Conservation (phyloP, 2,797 vertebrate genomes). For the Eidolon dupreanum region DNA sequence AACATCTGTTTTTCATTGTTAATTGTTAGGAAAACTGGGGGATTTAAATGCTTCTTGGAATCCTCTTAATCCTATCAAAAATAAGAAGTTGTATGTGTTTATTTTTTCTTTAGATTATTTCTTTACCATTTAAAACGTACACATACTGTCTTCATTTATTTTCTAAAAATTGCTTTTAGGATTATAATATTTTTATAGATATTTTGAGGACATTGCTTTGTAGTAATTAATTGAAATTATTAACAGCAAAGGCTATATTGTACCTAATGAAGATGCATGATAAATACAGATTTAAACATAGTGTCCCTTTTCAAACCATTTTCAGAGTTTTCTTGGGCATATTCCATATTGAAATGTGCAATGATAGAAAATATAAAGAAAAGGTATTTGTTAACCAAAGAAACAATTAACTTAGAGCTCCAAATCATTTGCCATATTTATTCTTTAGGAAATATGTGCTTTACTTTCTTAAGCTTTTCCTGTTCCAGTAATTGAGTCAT, state of each 20-base stretch:
- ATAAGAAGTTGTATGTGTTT: slow-evolving; percentile 80
- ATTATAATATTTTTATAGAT: slow-evolving; percentile 71
- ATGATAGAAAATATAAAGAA: slow-evolving; percentile 57
- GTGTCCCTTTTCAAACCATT: slow-evolving; percentile 60
- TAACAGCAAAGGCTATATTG: slow-evolving; percentile 60
- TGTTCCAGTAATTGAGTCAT: slow-evolving; percentile 82
- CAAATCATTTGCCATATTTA: slow-evolving; percentile 62
- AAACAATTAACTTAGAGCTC: slow-evolving; percentile 58
- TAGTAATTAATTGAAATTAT: slow-evolving; percentile 73
- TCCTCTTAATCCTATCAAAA: slow-evolving; percentile 85
- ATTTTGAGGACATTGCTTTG: slow-evolving; percentile 54
- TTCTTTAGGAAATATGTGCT: slow-evolving; percentile 64
- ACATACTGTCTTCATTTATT: slow-evolving; percentile 70
- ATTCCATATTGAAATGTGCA: slow-evolving; percentile 56
- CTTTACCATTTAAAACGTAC: slow-evolving; percentile 22
- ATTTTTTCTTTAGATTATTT: slow-evolving; percentile 75
- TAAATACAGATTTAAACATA: slow-evolving; percentile 59
- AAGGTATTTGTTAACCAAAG: slow-evolving; percentile 61
- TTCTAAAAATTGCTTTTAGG: slow-evolving; percentile 69
- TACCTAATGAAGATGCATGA: slow-evolving; percentile 61
- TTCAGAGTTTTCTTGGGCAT: slow-evolving; percentile 71
- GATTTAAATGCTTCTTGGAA: slow-evolving; percentile 85
- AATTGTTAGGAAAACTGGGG: slow-evolving; percentile 86
- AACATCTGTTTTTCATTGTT: slow-evolving; percentile 90
- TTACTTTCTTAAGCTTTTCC: slow-evolving; percentile 81